Evolutionary conservation across 2,888 invertebrate genomes (phyloP).

Genomic region (Lamproptera curius): DNA sequence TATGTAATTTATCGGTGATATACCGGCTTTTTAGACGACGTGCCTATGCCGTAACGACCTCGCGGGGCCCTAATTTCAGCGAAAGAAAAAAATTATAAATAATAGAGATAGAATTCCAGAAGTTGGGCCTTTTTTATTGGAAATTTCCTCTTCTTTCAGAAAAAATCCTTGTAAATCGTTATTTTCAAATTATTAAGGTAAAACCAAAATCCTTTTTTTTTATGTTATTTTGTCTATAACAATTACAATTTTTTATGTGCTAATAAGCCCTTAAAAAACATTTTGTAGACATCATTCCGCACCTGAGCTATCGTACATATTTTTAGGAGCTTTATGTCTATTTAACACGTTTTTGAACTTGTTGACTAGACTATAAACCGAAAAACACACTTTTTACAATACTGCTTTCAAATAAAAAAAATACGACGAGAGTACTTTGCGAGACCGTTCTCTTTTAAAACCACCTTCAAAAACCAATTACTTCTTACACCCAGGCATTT

Average conservation of each 20-base stretch:
- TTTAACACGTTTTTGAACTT: not conserved
- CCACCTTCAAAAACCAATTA: too few species aligned
- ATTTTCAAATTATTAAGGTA: not conserved
- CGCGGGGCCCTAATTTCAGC: not conserved
- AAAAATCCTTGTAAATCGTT: not conserved
- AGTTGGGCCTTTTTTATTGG: not conserved
- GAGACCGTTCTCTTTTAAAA: too few species aligned
- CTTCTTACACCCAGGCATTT: too few species aligned
- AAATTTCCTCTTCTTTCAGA: not conserved
- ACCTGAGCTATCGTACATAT: not conserved
- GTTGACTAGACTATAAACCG: not conserved
- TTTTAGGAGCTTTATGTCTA: not conserved
- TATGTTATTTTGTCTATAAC: not conserved
- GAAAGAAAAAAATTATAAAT: not conserved
- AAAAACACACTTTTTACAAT: too few species aligned
- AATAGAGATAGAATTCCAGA: not conserved
- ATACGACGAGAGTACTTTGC: too few species aligned
- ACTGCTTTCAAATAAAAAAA: too few species aligned
- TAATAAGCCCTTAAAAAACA: not conserved
- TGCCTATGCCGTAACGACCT: too few species aligned
- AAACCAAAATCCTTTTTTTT: constrained; percentile 3
- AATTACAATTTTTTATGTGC: not conserved
- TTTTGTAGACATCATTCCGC: not conserved
- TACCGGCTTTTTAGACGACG: too few species aligned
- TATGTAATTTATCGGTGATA: too few species aligned